Conservation (phyloP, 1,140 invertebrate genomes). For the Zaprionus taronus region DNA sequence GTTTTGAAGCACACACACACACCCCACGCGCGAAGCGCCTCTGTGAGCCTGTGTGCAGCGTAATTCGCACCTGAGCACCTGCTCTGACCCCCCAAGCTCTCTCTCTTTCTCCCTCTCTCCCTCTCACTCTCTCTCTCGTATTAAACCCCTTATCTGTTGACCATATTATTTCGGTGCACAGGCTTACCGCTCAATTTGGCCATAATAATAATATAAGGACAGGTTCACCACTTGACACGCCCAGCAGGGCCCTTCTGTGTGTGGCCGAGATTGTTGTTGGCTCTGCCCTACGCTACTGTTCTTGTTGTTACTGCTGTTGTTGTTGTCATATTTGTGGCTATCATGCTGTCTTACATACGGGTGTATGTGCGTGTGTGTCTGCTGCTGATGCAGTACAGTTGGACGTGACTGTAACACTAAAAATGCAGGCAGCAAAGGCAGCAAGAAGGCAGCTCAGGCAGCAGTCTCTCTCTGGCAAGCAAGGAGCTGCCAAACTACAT, state of each 20-base stretch:
- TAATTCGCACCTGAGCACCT: constrained; percentile 1
- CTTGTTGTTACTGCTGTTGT: constrained; percentile 13
- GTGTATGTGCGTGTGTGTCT: constrained; percentile 23
- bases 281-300: not conserved
- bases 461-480: not conserved
- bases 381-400: constrained; percentile 36
- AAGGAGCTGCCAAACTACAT: constrained; percentile 52
- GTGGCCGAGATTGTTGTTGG: constrained; percentile 23
- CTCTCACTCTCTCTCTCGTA: not conserved
- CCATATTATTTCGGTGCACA: constrained; percentile 55
- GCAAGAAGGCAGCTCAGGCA: not conserved
- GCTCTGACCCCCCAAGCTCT: not conserved
- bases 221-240: constrained; percentile 59
- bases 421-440: constrained; percentile 43
- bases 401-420: constrained; percentile 72
- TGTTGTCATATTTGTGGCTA: constrained; percentile 73
- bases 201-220: constrained; percentile 70
- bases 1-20: not conserved
- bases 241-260: constrained; percentile 42
- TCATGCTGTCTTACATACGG: constrained; percentile 45
- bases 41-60: not conserved
- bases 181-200: constrained; percentile 64
- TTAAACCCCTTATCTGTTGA: constrained; percentile 19
- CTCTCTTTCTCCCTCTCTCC: not conserved
- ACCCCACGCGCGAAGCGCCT: not conserved